Evolutionary conservation across 1,140 invertebrate species (phyloP).

Genomic region (Anadara kagoshimensis): DNA sequence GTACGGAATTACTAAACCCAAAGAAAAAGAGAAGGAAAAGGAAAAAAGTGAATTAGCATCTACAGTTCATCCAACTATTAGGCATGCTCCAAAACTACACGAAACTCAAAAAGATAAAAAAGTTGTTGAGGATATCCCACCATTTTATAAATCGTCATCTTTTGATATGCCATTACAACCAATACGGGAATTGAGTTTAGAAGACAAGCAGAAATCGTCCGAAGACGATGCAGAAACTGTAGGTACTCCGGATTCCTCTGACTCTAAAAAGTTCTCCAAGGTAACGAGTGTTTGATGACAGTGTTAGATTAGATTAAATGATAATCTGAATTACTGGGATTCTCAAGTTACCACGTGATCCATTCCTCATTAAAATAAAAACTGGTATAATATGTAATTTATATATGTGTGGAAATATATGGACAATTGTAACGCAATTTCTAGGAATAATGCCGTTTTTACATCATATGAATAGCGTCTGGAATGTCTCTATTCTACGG

Average conservation of each 20-base stretch:
- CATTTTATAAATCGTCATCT: slow-evolving; percentile 28
- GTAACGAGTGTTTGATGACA: slow-evolving; percentile 44
- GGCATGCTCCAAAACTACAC: no score
- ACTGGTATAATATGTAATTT: no score
- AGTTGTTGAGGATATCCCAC: neutral
- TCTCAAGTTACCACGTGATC: no score
- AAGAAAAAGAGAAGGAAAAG: slow-evolving; percentile 16
- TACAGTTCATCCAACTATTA: neutral
- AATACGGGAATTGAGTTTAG: slow-evolving; percentile 36
- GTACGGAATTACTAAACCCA: slow-evolving; percentile 7
- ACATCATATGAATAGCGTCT: no score
- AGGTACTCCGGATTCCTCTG: slow-evolving; percentile 47
- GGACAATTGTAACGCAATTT: no score
- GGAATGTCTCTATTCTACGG: no score
- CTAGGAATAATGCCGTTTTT: no score
- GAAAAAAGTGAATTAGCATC: neutral
- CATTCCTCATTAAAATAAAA: no score
- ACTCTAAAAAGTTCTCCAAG: slow-evolving; percentile 49
- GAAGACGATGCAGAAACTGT: slow-evolving; percentile 39
- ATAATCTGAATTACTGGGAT: no score
- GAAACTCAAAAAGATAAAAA: no score
- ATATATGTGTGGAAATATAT: no score
- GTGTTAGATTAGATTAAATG: no score
- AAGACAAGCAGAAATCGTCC: slow-evolving; percentile 35
- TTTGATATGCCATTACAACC: slow-evolving; percentile 41